Base-by-base conservation (phyloP, 2,888 invertebrate genomes). In the Drosophila buzzatii region DNA sequence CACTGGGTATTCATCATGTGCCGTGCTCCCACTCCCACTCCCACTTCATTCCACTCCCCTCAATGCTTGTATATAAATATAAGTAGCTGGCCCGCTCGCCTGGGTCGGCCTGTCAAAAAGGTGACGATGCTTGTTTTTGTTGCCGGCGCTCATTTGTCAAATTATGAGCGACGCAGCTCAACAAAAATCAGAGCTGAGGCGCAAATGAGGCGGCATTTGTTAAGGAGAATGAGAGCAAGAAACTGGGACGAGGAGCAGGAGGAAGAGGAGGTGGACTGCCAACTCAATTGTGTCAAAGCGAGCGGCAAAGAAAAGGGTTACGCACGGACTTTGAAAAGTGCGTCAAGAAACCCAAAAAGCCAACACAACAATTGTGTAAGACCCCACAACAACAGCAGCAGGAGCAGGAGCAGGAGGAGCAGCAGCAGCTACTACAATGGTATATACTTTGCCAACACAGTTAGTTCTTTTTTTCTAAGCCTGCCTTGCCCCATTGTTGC, bases 191-290 rank as follows among this genome's bases (percentile, higher is more conserved):
- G 78, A 67, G 72, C 66, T 73, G 87, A 75, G 87, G 81, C 84
- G 84, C 81, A 85, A 85, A 85, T 89, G 85, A 87, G 89, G 59
- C 74, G 59, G 72, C 86, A 89, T 85, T 85, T 84, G 70, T 74
- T 78, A 68, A 27, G 33, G 23, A 57, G 63, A 14, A 42, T 14
- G 42, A 10, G 42, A 42, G 55, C 61, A 45, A 39, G 45, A 57
- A 57, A 35, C 16, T 3, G n/a, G 52, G 58, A 8, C 49, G 44
- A 16, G 16, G 20, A 35, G n/a, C 2, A n/a, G 52, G 47, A 16
- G 20, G 20, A 4, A 23, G 58, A 8, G 52, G 6, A 1, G 63
- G 10, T n/a, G 18, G 16, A 58, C 35, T 16, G 57, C 57, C 67
- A 74, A 63, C 79, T 79, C 76, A 66, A 76, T 79, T 79, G 72